Evolutionary conservation across 2,888 invertebrate genomes (phyloP).

Genomic region (Nephrotoma guestfalica): DNA sequence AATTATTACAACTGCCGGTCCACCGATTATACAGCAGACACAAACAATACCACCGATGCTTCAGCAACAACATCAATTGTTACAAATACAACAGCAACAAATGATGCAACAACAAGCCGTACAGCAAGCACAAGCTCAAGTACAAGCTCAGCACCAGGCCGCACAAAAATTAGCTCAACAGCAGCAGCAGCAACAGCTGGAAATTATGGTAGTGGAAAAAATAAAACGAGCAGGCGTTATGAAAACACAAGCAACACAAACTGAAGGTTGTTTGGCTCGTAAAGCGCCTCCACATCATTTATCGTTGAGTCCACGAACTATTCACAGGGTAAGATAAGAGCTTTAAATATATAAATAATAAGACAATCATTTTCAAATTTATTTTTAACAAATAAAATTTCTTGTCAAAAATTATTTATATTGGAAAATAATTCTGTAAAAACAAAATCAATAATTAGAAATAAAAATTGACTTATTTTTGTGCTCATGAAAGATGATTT

Average conservation of each 20-base stretch:
- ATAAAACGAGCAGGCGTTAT: constrained; percentile 59
- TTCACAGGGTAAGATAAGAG: constrained; percentile 48
- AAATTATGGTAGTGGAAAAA: constrained; percentile 45
- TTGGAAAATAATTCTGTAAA: neutral
- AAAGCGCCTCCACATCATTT: constrained; percentile 53
- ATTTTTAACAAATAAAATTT: neutral
- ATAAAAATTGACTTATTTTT: neutral
- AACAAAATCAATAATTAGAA: neutral
- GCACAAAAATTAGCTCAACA: constrained; percentile 9
- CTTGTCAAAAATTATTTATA: neutral
- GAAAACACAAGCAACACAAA: constrained; percentile 90
- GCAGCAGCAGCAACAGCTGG: constrained; percentile 20
- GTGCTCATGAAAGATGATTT: neutral
- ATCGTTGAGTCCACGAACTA: constrained; percentile 65
- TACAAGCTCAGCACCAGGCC: constrained; percentile 16
- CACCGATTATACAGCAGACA: constrained; percentile 4
- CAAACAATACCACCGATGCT: constrained; percentile 5
- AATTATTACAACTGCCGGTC: constrained; percentile 23
- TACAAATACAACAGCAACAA: constrained; percentile 11
- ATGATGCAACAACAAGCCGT: constrained; percentile 6
- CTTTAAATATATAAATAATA: neutral
- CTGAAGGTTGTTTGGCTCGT: constrained; percentile 57
- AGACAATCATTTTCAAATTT: neutral
- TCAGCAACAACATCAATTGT: constrained; percentile 18
- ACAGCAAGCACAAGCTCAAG: constrained; percentile 12